These are phyloP conservation scores for Bubalus kerabau DNA, from an alignment of 2,113 vertebrate species.

Conservation along the genomic window DNA sequence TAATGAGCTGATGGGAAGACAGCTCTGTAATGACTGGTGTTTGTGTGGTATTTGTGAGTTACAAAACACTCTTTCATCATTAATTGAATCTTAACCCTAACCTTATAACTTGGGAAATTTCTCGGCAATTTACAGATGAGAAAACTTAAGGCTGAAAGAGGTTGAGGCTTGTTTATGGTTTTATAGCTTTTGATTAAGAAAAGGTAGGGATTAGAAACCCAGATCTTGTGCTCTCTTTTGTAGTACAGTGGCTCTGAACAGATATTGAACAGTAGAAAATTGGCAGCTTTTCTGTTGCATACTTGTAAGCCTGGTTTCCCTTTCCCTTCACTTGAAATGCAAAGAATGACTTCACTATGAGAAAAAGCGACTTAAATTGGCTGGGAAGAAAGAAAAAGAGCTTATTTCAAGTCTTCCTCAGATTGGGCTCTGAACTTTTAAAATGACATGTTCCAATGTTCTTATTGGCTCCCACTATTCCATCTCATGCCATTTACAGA, in stretches of 20 bases:
- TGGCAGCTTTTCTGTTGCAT: background rate
- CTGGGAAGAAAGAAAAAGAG: background rate
- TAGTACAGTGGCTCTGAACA: background rate
- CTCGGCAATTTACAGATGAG: background rate
- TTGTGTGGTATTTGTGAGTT: background rate
- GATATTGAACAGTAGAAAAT: background rate
- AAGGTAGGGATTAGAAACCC: background rate
- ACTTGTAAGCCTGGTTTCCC: background rate
- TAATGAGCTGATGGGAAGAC: background rate
- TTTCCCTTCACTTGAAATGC: background rate
- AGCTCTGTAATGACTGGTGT: background rate
- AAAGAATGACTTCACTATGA: background rate
- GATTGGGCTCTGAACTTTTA: background rate
- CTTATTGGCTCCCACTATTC: background rate
- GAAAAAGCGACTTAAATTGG: background rate
- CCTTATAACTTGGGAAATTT: background rate
- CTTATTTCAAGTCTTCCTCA: background rate
- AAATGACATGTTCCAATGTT: background rate
- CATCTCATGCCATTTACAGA: background rate
- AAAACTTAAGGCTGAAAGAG: background rate
- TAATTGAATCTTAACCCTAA: background rate
- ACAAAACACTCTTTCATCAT: background rate
- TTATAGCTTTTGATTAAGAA: slow-evolving; percentile 23
- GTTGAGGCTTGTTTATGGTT: background rate
- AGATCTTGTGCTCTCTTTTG: background rate